Conservation (phyloP, 2,888 invertebrate species). For the Hololepta plana region DNA sequence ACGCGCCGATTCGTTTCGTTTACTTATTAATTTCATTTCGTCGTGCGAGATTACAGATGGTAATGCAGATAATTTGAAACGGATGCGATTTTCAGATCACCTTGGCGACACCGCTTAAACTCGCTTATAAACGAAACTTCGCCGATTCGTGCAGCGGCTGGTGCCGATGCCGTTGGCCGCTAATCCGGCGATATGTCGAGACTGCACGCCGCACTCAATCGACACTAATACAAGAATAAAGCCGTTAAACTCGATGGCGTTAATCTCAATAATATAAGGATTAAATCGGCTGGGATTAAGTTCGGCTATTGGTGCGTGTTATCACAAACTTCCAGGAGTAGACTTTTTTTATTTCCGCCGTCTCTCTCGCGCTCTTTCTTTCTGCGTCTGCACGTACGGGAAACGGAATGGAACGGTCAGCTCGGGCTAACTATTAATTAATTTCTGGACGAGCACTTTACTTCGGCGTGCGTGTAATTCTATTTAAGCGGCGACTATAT, state of each 20-base stretch:
- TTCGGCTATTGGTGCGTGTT: constrained; percentile 28
- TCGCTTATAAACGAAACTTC: too few species aligned
- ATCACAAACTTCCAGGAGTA: constrained; percentile 24
- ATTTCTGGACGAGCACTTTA: too few species aligned
- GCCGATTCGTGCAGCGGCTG: constrained; percentile 11
- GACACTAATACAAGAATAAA: constrained; percentile 17
- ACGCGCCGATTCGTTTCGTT: too few species aligned
- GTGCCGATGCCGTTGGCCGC: constrained; percentile 27
- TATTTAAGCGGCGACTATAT: too few species aligned
- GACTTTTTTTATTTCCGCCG: too few species aligned
- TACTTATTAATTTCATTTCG: too few species aligned
- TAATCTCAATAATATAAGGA: constrained; percentile 28
- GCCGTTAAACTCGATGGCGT: constrained; percentile 20
- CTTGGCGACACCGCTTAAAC: constrained; percentile 21
- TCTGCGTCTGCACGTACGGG: constrained; percentile 1
- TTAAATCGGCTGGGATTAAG: constrained; percentile 27
- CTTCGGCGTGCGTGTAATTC: too few species aligned
- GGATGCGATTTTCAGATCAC: constrained; percentile 16
- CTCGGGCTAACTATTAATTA: too few species aligned
- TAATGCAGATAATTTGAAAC: too few species aligned
- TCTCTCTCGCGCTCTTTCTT: constrained; percentile 1
- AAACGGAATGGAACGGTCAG: too few species aligned
- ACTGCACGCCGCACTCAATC: constrained; percentile 34
- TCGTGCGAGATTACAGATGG: too few species aligned
- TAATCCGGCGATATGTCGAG: constrained; percentile 48